Evolutionary conservation across 2,888 invertebrate species (phyloP), one percentile per base, ranked within the genome.

Genomic region (Lochmaea capreae): DNA sequence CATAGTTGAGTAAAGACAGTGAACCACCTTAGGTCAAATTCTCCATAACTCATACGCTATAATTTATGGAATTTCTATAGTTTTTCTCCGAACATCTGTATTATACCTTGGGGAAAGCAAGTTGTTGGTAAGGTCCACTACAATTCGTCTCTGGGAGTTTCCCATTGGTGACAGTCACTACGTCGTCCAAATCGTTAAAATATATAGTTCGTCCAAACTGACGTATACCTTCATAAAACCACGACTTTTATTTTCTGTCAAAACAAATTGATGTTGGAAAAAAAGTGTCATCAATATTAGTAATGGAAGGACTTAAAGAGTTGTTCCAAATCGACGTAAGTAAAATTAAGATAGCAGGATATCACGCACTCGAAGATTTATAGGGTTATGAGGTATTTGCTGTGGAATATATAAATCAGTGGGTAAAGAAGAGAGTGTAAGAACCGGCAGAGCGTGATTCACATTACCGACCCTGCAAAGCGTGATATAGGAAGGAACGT

Each of bases 401-500:
- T 80, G 82, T 80, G 82, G 82, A 84, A 84, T 84, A 81, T 84
- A 85, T 85, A 85, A 85, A 85, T 84, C 84, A 83, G 83, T 79
- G 79, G 81, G 80, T 82, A 82, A 84, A 84, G 84, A 82, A 85
- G 83, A 81, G 83, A 81, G 81, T 83, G 82, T 84, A 85, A 85
- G 85, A 85, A 85, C 85, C 85, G 85, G 84, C 83, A 85, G 84
- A 84, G 84, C 85, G 85, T 85, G 85, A 85, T 85, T 85, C 84
- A 85, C 85, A 85, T 85, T 85, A 85, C 85, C 84, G 83, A 84
- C 83, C 81, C 84, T 84, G 84, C 80, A 81, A 81, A 71, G 82
- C 82, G 83, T 82, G 82, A 84, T 85, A 84, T 84, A 85, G 86
- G 86, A 86, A 87, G 86, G 86, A 87, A 86, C 86, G 85, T 87